Evolutionary conservation across 2,797 vertebrate species (phyloP).

Genomic region (Podarcis lilfordi): DNA sequence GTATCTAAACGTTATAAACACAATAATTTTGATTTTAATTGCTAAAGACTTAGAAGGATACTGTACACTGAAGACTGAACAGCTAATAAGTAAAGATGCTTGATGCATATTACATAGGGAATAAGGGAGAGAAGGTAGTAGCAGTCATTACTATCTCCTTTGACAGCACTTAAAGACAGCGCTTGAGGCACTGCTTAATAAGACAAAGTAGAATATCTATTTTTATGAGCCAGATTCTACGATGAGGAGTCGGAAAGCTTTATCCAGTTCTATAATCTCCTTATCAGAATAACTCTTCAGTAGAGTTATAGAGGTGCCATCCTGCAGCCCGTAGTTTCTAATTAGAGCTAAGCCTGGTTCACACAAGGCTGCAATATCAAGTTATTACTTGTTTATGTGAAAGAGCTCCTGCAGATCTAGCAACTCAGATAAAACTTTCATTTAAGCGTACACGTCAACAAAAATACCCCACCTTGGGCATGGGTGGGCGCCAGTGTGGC

Average conservation of each 20-base stretch:
- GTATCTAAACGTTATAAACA: slow-evolving; percentile 7
- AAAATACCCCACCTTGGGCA: neutral
- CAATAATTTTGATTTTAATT: slow-evolving; percentile 39
- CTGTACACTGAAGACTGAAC: neutral
- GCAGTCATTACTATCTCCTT: neutral
- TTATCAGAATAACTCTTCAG: neutral
- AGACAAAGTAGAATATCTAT: neutral
- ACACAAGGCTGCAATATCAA: neutral
- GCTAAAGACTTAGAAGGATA: neutral
- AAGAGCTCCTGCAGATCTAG: neutral
- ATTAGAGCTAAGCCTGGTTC: neutral
- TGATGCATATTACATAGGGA: neutral
- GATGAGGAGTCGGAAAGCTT: neutral
- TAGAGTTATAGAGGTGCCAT: neutral
- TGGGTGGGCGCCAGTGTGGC: neutral
- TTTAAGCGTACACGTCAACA: neutral
- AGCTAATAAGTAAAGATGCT: slow-evolving; percentile 21
- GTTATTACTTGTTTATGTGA: neutral
- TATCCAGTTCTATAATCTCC: neutral
- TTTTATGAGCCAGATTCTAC: neutral
- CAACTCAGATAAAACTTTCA: neutral
- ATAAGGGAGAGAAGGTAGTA: neutral
- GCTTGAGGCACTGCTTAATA: neutral
- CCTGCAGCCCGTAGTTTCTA: neutral
- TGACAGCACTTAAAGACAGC: neutral